A percentile compares a stretch with the other conserved stretches of the same genome.
Conservation (phyloP, 1,140 invertebrate species). For the Whitmania pigra region DNA sequence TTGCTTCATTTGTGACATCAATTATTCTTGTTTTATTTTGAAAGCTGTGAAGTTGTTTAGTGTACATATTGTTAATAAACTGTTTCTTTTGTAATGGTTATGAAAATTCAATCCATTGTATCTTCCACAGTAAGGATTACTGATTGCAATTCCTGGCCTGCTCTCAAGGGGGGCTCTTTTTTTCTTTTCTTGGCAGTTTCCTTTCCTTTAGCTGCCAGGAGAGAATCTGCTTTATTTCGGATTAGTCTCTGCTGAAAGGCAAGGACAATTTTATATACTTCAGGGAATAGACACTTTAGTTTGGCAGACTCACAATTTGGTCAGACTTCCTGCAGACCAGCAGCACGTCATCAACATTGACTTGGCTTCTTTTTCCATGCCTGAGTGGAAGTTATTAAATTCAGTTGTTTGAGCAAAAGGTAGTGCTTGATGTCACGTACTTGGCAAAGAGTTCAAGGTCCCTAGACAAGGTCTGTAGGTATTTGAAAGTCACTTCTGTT, state of each 20-base stretch:
- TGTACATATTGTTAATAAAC: conserved; percentile 5
- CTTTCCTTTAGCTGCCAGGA: background rate
- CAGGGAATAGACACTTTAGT: background rate
- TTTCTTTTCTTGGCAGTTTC: background rate
- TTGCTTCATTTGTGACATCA: background rate
- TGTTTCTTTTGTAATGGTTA: too few species aligned
- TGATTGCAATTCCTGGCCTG: background rate
- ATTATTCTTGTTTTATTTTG: background rate
- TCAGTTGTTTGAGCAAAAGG: background rate
- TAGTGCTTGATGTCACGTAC: background rate
- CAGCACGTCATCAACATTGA: background rate
- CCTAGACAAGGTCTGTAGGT: background rate
- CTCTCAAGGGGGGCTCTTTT: background rate
- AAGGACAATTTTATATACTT: background rate
- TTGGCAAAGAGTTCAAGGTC: background rate
- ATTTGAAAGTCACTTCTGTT: background rate
- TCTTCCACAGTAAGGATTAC: too few species aligned
- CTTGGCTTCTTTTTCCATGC: conserved; percentile 10
- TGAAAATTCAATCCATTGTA: too few species aligned
- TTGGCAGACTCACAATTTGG: background rate
- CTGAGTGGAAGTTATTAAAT: background rate
- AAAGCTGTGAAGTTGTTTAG: background rate
- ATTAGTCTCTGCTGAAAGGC: too few species aligned
- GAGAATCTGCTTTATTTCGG: background rate
- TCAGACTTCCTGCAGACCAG: background rate